phyloP scores from a whole-genome alignment of 2,888 invertebrate species.

The Drosophila neotestacea region DNA sequence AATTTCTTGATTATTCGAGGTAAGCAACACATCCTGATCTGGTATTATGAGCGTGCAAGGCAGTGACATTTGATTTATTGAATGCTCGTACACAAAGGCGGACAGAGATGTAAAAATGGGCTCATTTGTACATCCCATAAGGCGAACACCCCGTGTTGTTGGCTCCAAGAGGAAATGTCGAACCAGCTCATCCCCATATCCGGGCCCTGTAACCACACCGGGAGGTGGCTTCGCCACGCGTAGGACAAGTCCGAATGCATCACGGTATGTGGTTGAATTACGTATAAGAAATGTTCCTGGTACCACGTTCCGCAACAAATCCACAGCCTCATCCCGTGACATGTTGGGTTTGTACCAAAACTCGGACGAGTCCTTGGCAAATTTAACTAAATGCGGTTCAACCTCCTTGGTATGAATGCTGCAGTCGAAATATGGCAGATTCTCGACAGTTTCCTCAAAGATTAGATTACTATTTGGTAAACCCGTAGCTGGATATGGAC shows the following conservation, averaged over 20 bases:
- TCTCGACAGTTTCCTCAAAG: background rate
- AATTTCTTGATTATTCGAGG: constrained; percentile 54
- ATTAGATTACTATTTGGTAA: background rate
- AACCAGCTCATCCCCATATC: constrained; percentile 91
- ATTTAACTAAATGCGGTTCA: constrained; percentile 91
- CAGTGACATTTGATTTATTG: constrained; percentile 97
- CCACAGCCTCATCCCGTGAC: constrained; percentile 97
- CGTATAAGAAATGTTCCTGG: constrained; percentile 98
- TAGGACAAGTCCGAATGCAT: constrained; percentile 97
- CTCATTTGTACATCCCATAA: constrained; percentile 97
- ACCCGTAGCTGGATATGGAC: constrained; percentile 61
- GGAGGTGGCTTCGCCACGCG: constrained; percentile 95
- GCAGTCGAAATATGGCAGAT: constrained; percentile 47
- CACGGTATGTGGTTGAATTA: constrained; percentile 90
- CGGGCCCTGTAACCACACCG: constrained; percentile 86
- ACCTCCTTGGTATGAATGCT: constrained; percentile 90
- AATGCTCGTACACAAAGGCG: constrained; percentile 98
- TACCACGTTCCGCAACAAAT: constrained; percentile 92
- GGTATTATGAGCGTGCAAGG: constrained; percentile 96
- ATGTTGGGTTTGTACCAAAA: constrained; percentile 99
- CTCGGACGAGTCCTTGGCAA: constrained; percentile 96
- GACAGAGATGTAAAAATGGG: constrained; percentile 98
- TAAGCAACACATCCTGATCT: constrained; percentile 62
- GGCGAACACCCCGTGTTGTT: constrained; percentile 96
- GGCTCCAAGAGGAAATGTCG: constrained; percentile 99